A percentile compares a stretch with the other conserved stretches of the same genome.
Conservation (phyloP, 2,113 vertebrate species). For the Catagonus wagneri region DNA sequence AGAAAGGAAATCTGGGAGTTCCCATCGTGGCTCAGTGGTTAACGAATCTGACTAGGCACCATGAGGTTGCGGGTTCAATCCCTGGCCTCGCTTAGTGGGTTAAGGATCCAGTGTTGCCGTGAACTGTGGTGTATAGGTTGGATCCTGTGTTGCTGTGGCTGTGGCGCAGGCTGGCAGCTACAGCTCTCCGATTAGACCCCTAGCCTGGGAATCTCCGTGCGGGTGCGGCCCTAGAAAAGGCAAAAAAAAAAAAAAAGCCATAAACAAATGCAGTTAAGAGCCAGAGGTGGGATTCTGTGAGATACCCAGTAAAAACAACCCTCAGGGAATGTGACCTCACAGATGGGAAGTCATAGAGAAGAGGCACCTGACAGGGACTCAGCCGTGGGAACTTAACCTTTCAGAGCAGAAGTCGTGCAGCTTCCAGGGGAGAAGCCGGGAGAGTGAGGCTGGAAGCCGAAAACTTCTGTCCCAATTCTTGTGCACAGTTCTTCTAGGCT, state of each 20-base stretch:
- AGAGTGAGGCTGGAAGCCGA: not conserved
- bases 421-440: not conserved
- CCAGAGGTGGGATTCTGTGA: not conserved
- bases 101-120: too few species aligned
- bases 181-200: too few species aligned
- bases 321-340: not conserved
- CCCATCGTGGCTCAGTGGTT: too few species aligned
- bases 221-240: too few species aligned
- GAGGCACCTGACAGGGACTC: not conserved
- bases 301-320: not conserved
- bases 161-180: too few species aligned
- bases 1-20: slow-evolving; percentile 40
- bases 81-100: too few species aligned
- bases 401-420: not conserved
- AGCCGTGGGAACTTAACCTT: not conserved
- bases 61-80: too few species aligned
- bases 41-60: too few species aligned
- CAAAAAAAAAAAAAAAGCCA: too few species aligned
- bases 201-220: too few species aligned
- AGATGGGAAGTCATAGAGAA: not conserved
- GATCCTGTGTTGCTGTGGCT: too few species aligned
- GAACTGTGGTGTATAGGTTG: too few species aligned
- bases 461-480: not conserved
- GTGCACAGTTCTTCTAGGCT: not conserved
- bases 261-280: not conserved